Evolutionary conservation across 2,797 vertebrate species (phyloP).

Genomic region (Smutsia temminckii): DNA sequence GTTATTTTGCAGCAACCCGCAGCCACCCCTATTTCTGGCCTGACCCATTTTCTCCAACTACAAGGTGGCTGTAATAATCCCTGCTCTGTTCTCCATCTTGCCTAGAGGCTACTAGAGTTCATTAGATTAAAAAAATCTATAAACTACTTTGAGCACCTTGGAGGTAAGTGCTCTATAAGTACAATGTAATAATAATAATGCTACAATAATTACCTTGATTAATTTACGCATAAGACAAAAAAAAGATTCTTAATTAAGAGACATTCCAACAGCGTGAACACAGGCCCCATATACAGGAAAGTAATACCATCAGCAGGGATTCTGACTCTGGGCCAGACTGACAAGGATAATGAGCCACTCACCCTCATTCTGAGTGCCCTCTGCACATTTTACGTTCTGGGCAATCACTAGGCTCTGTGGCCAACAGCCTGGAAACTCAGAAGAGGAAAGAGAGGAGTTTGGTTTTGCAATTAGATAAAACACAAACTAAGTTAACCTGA

Average conservation of each 20-base stretch:
- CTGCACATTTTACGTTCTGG: neutral
- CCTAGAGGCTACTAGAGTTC: slow-evolving; percentile 74
- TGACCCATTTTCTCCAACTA: slow-evolving; percentile 73
- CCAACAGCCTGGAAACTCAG: neutral
- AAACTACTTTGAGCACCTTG: slow-evolving; percentile 75
- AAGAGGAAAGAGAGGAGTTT: neutral
- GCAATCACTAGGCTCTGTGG: neutral
- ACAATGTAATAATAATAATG: slow-evolving; percentile 79
- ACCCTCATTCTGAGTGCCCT: neutral
- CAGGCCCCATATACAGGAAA: slow-evolving; percentile 58
- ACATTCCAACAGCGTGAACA: slow-evolving; percentile 70
- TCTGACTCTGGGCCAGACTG: slow-evolving; percentile 39
- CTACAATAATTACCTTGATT: slow-evolving; percentile 81
- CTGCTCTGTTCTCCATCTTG: slow-evolving; percentile 64
- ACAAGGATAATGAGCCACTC: neutral
- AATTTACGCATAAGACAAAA: slow-evolving; percentile 78
- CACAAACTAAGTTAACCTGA: neutral
- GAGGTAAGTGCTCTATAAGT: slow-evolving; percentile 79
- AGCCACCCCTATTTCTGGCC: slow-evolving; percentile 54
- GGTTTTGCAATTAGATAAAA: neutral
- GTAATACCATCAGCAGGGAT: slow-evolving; percentile 58
- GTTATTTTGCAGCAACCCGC: neutral
- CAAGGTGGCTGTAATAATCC: slow-evolving; percentile 62
- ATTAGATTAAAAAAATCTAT: slow-evolving; percentile 81
- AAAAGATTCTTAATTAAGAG: slow-evolving; percentile 81